These are phyloP conservation scores for Anguilla megastoma DNA, from an alignment of 2,797 vertebrate species.

Conservation along the genomic window DNA sequence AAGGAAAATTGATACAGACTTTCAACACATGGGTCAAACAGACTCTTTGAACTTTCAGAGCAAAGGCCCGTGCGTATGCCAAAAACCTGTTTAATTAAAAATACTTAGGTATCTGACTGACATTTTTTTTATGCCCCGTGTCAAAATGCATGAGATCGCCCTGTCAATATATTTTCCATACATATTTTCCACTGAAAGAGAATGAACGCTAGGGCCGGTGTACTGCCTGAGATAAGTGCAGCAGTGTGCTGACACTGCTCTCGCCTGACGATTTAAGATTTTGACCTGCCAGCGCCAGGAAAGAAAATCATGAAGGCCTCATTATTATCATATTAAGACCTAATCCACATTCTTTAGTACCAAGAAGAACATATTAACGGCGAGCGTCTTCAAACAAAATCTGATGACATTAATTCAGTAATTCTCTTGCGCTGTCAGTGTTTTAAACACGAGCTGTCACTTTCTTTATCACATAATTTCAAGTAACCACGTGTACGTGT, in stretches of 20 bases:
- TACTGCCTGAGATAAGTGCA: conserved; percentile 32
- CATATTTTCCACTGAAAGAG: conserved; percentile 64
- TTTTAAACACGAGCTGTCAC: neutral
- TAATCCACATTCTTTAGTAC: neutral
- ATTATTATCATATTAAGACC: conserved; percentile 19
- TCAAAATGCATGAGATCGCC: conserved; percentile 70
- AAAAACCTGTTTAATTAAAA: conserved; percentile 79
- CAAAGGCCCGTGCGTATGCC: conserved; percentile 55
- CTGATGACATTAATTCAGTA: neutral
- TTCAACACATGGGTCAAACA: conserved; percentile 78
- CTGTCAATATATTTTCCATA: conserved; percentile 69
- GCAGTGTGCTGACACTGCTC: neutral
- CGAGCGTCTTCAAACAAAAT: neutral
- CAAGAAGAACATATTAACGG: neutral
- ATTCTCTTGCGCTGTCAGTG: neutral
- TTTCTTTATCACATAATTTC: neutral
- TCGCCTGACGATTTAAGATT: neutral
- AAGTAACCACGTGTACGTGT: neutral
- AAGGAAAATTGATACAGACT: conserved; percentile 78
- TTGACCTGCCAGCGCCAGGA: neutral
- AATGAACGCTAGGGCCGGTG: conserved; percentile 49
- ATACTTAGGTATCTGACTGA: conserved; percentile 70
- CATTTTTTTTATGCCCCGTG: conserved; percentile 63
- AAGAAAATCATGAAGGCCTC: neutral
- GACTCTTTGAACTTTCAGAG: conserved; percentile 70